A percentile compares a stretch with the other conserved stretches of the same genome.
phyloP scores from a whole-genome alignment of 2,797 vertebrate species.

The Protonibea diacanthus region DNA sequence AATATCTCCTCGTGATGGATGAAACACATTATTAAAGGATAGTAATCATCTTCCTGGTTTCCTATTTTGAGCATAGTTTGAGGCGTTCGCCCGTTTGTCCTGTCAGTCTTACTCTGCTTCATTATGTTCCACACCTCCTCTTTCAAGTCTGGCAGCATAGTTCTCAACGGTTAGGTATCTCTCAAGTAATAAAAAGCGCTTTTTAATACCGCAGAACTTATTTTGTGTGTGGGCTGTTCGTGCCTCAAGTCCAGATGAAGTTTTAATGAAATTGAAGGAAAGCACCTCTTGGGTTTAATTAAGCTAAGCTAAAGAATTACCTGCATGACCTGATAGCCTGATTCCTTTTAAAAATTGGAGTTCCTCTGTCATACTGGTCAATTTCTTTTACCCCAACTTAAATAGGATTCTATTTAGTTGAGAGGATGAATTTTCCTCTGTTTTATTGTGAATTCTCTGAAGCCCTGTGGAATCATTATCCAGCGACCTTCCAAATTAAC shows the following conservation, averaged over 20 bases:
- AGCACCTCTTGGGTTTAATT: conserved; percentile 43
- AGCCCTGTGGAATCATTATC: conserved; percentile 46
- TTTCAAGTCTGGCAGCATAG: conserved; percentile 15
- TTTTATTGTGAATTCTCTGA: conserved; percentile 24
- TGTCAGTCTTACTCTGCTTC: conserved; percentile 35
- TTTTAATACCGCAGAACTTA: conserved; percentile 12
- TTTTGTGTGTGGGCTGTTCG: conserved; percentile 5
- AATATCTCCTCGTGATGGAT: conserved; percentile 46
- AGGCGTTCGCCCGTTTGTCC: conserved; percentile 28
- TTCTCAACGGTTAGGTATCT: conserved; percentile 15
- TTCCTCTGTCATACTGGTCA: neutral
- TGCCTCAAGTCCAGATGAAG: conserved; percentile 3
- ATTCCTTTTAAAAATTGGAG: neutral
- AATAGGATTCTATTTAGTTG: conserved; percentile 4
- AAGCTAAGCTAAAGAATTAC: conserved; percentile 16
- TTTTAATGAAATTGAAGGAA: conserved; percentile 35
- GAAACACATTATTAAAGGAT: conserved; percentile 42
- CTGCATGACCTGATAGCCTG: conserved; percentile 5
- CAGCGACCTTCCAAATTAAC: conserved; percentile 51
- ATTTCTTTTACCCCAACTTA: neutral
- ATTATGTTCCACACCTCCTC: conserved; percentile 12
- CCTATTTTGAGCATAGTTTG: conserved; percentile 38
- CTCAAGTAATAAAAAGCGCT: conserved; percentile 43
- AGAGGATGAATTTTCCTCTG: conserved; percentile 4
- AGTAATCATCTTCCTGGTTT: conserved; percentile 46